Conservation (phyloP, 1,140 invertebrate species). For the Archivesica marissinica region DNA sequence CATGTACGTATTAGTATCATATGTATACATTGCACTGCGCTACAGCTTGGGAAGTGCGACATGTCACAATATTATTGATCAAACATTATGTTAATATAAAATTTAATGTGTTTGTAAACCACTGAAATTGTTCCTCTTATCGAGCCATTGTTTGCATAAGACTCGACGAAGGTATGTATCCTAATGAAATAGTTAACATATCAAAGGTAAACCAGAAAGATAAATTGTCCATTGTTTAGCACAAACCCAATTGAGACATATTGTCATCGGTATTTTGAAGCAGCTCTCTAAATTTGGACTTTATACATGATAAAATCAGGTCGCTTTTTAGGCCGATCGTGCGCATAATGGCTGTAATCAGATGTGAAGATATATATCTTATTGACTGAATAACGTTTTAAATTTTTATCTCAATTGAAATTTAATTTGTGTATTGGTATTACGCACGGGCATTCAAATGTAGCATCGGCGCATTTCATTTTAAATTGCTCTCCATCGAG, state of each 20-base stretch:
- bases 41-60: not conserved
- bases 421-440: not conserved
- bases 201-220: not conserved
- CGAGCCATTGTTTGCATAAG: not conserved
- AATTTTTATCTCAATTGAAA: not conserved
- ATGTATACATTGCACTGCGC: too few relatives aligned
- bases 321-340: not conserved
- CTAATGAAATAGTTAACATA: not conserved
- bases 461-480: not conserved
- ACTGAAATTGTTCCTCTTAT: constrained; percentile 28
- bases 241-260: not conserved
- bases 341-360: not conserved
- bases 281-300: not conserved
- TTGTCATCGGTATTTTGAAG: not conserved
- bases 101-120: constrained; percentile 32
- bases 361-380: not conserved
- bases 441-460: not conserved
- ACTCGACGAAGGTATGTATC: not conserved
- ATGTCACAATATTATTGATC: not conserved
- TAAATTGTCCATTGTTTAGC: constrained; percentile 22
- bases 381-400: not conserved
- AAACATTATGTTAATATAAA: constrained; percentile 30
- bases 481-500: too few relatives aligned
- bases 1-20: too few relatives aligned
- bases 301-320: not conserved